Conservation (phyloP, 2,113 vertebrate species). For the Accipiter cooperii region DNA sequence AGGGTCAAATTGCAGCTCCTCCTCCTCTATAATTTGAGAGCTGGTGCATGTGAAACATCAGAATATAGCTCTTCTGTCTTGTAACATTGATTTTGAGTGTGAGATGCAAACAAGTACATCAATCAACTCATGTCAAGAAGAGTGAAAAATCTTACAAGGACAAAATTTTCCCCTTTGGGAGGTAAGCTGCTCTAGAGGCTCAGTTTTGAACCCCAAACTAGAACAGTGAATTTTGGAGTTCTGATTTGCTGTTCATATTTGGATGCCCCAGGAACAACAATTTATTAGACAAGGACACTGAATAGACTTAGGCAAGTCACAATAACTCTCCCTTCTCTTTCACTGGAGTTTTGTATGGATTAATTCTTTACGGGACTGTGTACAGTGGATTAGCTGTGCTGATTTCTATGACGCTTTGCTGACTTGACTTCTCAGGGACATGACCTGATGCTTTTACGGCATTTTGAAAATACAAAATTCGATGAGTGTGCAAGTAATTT, state of each 20-base stretch:
- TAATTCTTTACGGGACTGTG: not conserved
- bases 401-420: not conserved
- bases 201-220: not conserved
- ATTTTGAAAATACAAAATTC: not conserved
- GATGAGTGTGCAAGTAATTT: not conserved
- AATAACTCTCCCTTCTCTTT: not conserved
- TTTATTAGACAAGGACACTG: not conserved
- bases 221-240: not conserved
- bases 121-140: not conserved
- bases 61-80: not conserved
- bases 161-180: not conserved
- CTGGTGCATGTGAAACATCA: not conserved
- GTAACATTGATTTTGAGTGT: not conserved
- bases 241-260: not conserved
- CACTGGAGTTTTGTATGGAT: not conserved
- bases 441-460: not conserved
- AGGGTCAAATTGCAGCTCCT: conserved; percentile 48
- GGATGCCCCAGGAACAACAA: not conserved
- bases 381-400: not conserved
- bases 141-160: not conserved
- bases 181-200: not conserved
- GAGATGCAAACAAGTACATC: not conserved
- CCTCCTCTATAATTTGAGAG: not conserved
- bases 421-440: not conserved
- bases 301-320: not conserved